phyloP scores from a whole-genome alignment of 2,113 vertebrate species.

The Varanus komodoensis region DNA sequence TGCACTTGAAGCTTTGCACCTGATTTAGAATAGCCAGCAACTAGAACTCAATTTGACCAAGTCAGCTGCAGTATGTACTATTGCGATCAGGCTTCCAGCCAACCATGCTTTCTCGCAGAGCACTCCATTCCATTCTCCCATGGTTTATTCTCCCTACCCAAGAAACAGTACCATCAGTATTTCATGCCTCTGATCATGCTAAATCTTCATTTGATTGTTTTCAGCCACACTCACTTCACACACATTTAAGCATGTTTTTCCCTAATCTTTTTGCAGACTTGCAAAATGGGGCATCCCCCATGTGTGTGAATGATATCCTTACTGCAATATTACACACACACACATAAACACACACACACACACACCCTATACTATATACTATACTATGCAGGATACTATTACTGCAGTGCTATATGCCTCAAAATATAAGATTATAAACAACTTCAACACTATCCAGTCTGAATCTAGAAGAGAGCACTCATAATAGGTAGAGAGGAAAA shows the following conservation, averaged over 20 bases:
- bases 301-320: not conserved
- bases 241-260: too few species aligned
- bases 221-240: too few species aligned
- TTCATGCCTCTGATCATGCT: not conserved
- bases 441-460: not conserved
- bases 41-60: not conserved
- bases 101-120: not conserved
- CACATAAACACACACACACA: too few species aligned
- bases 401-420: too few species aligned
- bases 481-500: slow-evolving; percentile 13
- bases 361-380: too few species aligned
- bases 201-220: not conserved
- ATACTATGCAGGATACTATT: too few species aligned
- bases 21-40: not conserved
- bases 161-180: not conserved
- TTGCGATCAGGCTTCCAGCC: too few species aligned
- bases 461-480: not conserved
- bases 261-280: too few species aligned
- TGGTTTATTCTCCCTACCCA: not conserved
- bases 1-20: too few species aligned
- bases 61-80: not conserved
- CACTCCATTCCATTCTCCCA: not conserved
- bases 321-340: not conserved
- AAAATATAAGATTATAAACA: not conserved
- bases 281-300: too few species aligned